Percentiles rank a stretch among this genome's conserved stretches.
Evolutionary conservation across 2,888 invertebrate species (phyloP).

Genomic region (Gnatocerus cornutus): DNA sequence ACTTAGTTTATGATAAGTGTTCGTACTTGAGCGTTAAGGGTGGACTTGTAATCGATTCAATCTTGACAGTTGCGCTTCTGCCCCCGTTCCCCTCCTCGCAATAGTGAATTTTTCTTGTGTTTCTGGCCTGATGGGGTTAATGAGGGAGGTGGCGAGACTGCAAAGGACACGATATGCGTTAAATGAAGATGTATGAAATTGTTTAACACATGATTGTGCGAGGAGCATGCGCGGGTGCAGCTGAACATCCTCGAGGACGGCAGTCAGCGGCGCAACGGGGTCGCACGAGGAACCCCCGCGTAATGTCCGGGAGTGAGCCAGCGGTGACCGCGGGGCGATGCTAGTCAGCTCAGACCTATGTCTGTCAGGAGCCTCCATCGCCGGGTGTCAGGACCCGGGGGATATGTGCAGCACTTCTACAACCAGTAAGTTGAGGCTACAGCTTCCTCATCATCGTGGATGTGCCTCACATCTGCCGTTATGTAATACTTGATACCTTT

Average conservation of each 20-base stretch:
- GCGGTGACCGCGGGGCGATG: slow-evolving; percentile 70
- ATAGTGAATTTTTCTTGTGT: slow-evolving; percentile 11
- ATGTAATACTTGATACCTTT: slow-evolving; percentile 26
- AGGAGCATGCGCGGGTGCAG: slow-evolving; percentile 63
- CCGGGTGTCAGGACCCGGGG: slow-evolving; percentile 72
- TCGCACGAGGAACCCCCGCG: slow-evolving; percentile 68
- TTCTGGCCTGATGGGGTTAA: slow-evolving; percentile 30
- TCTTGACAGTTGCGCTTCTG: slow-evolving; percentile 33
- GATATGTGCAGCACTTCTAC: slow-evolving; percentile 71
- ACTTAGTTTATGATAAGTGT: slow-evolving; percentile 34
- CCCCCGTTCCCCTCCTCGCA: slow-evolving; percentile 5
- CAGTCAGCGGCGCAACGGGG: slow-evolving; percentile 68
- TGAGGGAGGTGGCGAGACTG: slow-evolving; percentile 37
- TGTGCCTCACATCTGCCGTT: slow-evolving; percentile 23
- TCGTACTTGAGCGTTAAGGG: slow-evolving; percentile 20
- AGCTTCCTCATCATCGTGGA: neutral
- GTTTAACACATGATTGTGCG: slow-evolving; percentile 50
- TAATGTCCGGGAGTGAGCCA: slow-evolving; percentile 68
- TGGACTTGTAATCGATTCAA: slow-evolving; percentile 41
- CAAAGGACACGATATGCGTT: slow-evolving; percentile 36
- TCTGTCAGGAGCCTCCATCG: slow-evolving; percentile 72
- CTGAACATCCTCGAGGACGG: slow-evolving; percentile 57
- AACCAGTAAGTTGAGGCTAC: slow-evolving; percentile 68
- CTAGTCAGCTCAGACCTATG: slow-evolving; percentile 71
- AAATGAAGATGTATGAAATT: slow-evolving; percentile 45